phyloP scores from a whole-genome alignment of 2,113 vertebrate genomes.

The Myotis lucifugus region DNA sequence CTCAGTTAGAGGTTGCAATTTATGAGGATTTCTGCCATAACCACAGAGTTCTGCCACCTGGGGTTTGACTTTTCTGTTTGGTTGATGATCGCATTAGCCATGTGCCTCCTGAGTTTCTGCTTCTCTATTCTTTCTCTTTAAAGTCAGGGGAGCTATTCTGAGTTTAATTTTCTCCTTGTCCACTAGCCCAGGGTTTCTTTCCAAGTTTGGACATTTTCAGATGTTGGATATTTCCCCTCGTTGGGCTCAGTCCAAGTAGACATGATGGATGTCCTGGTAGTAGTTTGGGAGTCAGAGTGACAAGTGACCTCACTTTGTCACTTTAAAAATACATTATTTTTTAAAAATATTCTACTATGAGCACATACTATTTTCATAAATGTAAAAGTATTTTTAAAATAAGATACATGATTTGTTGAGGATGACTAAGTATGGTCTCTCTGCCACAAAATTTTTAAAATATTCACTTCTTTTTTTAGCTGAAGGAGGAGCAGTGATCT shows the following conservation, averaged over 20 bases:
- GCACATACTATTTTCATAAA: not conserved
- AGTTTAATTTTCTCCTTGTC: not conserved
- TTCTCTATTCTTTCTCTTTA: not conserved
- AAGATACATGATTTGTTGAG: not conserved
- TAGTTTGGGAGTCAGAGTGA: not conserved
- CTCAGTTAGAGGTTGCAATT: not conserved
- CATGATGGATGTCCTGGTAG: not conserved
- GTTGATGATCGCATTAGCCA: not conserved
- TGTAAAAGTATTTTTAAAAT: not conserved
- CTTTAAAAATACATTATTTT: not conserved
- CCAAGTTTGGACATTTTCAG: not conserved
- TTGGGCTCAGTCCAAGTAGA: not conserved
- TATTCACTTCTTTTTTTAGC: not conserved
- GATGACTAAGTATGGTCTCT: not conserved
- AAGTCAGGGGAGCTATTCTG: not conserved
- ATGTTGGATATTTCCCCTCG: not conserved
- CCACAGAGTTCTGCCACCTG: conserved; percentile 24
- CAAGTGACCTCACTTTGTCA: not conserved
- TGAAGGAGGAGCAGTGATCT: not conserved
- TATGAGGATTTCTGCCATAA: not conserved
- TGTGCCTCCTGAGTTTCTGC: not conserved
- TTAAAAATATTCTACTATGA: not conserved
- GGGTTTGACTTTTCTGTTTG: not conserved
- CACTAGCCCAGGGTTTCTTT: not conserved
- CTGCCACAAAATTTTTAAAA: not conserved